These are phyloP conservation scores for Holacanthus passer DNA, from an alignment of 2,113 vertebrate species.

Conservation along the genomic window DNA sequence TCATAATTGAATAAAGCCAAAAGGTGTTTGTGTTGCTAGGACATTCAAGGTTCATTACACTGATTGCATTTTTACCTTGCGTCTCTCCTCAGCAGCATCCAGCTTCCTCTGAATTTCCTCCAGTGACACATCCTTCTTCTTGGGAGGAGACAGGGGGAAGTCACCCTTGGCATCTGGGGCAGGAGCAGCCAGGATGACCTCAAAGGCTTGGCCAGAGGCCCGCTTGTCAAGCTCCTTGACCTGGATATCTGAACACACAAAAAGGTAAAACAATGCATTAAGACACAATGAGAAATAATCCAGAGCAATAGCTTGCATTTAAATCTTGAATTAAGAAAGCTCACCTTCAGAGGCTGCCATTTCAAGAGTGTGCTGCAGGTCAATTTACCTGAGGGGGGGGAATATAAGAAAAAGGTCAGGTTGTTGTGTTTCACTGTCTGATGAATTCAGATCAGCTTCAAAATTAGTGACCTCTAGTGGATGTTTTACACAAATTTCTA, in stretches of 20 bases:
- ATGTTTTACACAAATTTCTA: not conserved
- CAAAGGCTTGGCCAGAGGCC: constrained; percentile 96
- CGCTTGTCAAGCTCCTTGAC: constrained; percentile 97
- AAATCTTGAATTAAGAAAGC: not conserved
- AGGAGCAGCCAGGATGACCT: constrained; percentile 91
- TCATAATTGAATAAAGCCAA: not conserved
- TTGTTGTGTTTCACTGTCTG: not conserved
- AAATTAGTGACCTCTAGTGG: constrained; percentile 47
- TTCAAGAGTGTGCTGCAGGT: constrained; percentile 46
- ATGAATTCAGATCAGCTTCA: not conserved
- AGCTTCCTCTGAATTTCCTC: constrained; percentile 97
- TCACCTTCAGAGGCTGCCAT: constrained; percentile 82
- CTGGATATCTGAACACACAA: constrained; percentile 87
- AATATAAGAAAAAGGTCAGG: not conserved
- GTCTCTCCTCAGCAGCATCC: constrained; percentile 96
- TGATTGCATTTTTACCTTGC: constrained; percentile 86
- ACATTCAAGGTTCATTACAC: not conserved
- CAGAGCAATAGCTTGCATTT: not conserved
- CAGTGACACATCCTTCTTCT: constrained; percentile 96
- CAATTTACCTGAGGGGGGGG: constrained; percentile 31
- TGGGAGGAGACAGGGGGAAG: constrained; percentile 92
- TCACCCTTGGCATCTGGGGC: constrained; percentile 90
- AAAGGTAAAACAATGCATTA: not conserved
- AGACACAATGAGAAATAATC: not conserved
- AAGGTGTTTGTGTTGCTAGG: not conserved